Evolutionary conservation across 2,113 vertebrate genomes (phyloP).

Genomic region (Vireo altiloquus): DNA sequence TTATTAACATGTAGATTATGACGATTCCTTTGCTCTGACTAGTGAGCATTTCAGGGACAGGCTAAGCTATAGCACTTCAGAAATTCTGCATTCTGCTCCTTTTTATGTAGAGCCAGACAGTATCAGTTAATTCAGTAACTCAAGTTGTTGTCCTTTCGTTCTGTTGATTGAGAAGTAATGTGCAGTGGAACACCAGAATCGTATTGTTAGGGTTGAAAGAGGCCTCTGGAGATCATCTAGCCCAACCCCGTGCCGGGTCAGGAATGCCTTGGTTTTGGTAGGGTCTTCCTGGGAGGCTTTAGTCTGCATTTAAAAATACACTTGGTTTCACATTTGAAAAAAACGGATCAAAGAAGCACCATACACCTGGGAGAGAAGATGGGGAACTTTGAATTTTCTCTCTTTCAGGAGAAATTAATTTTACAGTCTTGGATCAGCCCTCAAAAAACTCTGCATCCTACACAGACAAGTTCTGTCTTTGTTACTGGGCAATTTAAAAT

Average conservation of each 20-base stretch:
- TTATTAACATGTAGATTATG: neutral
- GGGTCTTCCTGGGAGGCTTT: neutral
- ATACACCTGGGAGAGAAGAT: neutral
- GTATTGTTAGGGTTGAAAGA: neutral
- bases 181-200: neutral
- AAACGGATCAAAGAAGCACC: neutral
- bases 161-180: neutral
- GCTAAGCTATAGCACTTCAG: neutral
- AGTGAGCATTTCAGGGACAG: neutral
- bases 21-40: neutral
- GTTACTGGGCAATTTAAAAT: neutral
- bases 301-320: neutral
- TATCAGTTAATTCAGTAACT: neutral
- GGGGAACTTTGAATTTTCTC: neutral
- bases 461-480: neutral
- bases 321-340: neutral
- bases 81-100: neutral
- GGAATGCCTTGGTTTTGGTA: neutral
- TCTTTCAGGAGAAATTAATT: constrained; percentile 19
- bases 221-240: neutral
- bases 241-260: neutral
- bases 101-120: neutral
- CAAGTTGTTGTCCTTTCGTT: neutral
- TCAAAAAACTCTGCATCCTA: constrained; percentile 5
- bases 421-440: constrained; percentile 20